Evolutionary conservation across 2,888 invertebrate species (phyloP).

Genomic region (Apotomis capreana): DNA sequence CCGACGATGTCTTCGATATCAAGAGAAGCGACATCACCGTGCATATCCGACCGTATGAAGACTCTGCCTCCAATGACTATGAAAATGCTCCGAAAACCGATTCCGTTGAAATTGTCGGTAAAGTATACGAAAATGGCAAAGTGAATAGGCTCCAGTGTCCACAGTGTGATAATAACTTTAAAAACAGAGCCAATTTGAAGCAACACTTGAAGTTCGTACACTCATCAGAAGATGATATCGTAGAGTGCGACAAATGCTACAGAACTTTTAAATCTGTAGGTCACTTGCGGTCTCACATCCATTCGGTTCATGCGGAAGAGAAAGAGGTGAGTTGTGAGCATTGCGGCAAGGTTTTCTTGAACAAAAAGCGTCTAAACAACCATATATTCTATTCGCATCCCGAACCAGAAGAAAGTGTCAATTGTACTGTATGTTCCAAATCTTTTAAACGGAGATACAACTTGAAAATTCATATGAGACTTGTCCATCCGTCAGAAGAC

Average conservation of each 20-base stretch:
- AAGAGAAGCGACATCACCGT: neutral
- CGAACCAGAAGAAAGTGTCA: constrained; percentile 48
- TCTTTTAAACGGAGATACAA: constrained; percentile 53
- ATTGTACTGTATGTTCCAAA: constrained; percentile 53
- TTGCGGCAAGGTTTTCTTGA: constrained; percentile 54
- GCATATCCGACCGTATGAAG: neutral
- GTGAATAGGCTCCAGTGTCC: constrained; percentile 48
- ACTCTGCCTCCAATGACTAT: neutral
- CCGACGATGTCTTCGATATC: constrained; percentile 12
- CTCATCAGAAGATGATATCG: constrained; percentile 46
- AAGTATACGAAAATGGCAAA: constrained; percentile 54
- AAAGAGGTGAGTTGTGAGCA: constrained; percentile 48
- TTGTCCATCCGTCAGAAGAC: constrained; percentile 52
- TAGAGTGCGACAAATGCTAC: constrained; percentile 53
- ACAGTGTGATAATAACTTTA: constrained; percentile 43
- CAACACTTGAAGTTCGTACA: constrained; percentile 51
- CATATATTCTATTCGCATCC: constrained; percentile 58
- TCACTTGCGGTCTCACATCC: constrained; percentile 52
- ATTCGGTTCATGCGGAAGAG: constrained; percentile 50
- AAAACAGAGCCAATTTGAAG: constrained; percentile 44
- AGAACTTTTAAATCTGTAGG: constrained; percentile 53
- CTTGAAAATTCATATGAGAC: constrained; percentile 54
- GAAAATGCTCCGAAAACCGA: neutral
- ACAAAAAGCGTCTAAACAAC: constrained; percentile 54
- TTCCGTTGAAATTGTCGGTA: constrained; percentile 45